Evolutionary conservation across 2,113 vertebrate species (phyloP).

Genomic region (Oenanthe melanoleuca): DNA sequence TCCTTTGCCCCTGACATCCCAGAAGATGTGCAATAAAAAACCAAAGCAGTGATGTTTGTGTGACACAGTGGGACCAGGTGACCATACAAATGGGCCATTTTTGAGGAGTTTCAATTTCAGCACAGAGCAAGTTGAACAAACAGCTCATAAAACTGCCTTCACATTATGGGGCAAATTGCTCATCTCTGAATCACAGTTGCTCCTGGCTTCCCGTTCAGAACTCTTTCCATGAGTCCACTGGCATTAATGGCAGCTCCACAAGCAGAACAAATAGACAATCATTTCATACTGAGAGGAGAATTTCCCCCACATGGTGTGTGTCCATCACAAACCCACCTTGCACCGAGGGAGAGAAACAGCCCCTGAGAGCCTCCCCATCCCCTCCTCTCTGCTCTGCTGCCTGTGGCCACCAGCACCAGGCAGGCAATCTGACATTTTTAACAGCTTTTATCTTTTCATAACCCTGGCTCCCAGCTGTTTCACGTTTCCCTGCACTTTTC

Average conservation of each 20-base stretch:
- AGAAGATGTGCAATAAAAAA: neutral
- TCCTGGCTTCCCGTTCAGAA: neutral
- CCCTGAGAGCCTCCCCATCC: neutral
- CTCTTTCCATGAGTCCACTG: neutral
- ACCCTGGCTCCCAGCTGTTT: neutral
- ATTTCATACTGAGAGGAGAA: slow-evolving; percentile 52
- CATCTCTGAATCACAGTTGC: slow-evolving; percentile 48
- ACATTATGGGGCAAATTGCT: slow-evolving; percentile 51
- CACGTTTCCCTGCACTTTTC: neutral
- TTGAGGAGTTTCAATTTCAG: neutral
- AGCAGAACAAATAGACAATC: slow-evolving; percentile 65
- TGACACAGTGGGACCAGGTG: neutral
- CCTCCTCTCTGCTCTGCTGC: neutral
- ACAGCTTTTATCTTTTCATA: neutral
- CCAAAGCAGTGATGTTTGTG: neutral
- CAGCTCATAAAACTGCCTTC: slow-evolving; percentile 11
- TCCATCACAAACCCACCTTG: slow-evolving; percentile 4
- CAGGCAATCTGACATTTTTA: slow-evolving; percentile 7
- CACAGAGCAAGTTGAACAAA: neutral
- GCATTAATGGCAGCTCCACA: slow-evolving; percentile 31
- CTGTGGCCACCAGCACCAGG: neutral
- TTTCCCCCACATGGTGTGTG: slow-evolving; percentile 15
- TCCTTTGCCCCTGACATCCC: neutral
- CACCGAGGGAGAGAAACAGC: neutral
- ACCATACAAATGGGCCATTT: neutral